phyloP scores from a whole-genome alignment of 1,140 invertebrate genomes.

The Eupristina koningsbergeri region DNA sequence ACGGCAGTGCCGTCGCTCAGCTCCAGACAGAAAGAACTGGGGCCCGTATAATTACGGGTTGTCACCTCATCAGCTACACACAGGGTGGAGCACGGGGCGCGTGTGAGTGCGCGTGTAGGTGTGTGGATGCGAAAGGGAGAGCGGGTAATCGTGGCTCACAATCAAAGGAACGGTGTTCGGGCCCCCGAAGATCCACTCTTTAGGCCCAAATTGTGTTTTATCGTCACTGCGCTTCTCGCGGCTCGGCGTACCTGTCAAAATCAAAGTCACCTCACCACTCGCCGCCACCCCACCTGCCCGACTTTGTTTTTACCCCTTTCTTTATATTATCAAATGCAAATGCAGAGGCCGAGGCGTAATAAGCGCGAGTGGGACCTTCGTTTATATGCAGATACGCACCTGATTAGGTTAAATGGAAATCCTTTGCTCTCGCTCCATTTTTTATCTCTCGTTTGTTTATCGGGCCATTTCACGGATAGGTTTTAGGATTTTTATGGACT shows the following conservation, averaged over 20 bases:
- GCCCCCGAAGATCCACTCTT: constrained; percentile 35
- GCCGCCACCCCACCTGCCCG: constrained; percentile 1
- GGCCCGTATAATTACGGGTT: constrained; percentile 74
- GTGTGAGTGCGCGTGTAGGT: not conserved
- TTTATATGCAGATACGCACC: constrained; percentile 46
- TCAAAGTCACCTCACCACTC: constrained; percentile 39
- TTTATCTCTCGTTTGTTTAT: not conserved
- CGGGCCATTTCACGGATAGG: not conserved
- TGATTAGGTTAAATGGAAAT: constrained; percentile 42
- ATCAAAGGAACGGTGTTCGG: constrained; percentile 36
- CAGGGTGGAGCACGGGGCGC: not conserved
- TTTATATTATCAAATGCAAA: constrained; percentile 45
- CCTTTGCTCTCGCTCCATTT: not conserved
- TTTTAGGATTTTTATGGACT: not conserved
- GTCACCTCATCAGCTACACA: constrained; percentile 71
- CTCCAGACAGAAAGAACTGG: constrained; percentile 71
- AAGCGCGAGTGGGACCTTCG: constrained; percentile 10
- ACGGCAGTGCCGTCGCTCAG: constrained; percentile 69
- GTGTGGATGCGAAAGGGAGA: not conserved
- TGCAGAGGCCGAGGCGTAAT: constrained; percentile 26
- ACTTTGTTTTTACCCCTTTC: not conserved
- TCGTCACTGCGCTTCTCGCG: constrained; percentile 45
- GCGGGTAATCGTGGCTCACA: constrained; percentile 18
- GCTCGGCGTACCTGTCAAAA: constrained; percentile 43
- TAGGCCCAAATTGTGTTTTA: constrained; percentile 51